Percentiles rank a stretch among this genome's conserved stretches.
These are phyloP conservation scores for Diarsia mendica DNA, from an alignment of 2,888 invertebrate genomes.

Conservation along the genomic window DNA sequence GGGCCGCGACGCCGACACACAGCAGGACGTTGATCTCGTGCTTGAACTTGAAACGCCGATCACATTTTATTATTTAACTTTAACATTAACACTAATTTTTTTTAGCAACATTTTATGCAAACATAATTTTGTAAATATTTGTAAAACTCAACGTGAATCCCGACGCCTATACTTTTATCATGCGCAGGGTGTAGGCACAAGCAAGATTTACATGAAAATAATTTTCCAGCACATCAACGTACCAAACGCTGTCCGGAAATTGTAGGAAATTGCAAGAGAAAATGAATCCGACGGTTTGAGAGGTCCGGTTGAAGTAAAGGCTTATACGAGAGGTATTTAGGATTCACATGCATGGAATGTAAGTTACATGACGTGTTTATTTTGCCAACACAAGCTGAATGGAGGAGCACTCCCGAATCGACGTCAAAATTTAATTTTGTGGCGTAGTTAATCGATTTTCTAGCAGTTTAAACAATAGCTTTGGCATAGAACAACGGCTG, in stretches of 20 bases:
- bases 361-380: slow-evolving; percentile 18
- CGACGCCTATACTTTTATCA: slow-evolving; percentile 9
- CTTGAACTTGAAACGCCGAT: slow-evolving; percentile 80
- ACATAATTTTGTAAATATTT: background rate
- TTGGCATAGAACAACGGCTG: slow-evolving; percentile 15
- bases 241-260: slow-evolving; percentile 88
- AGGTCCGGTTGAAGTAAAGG: slow-evolving; percentile 77
- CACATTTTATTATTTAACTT: slow-evolving; percentile 19
- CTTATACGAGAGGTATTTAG: slow-evolving; percentile 67
- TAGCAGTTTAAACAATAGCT: slow-evolving; percentile 7
- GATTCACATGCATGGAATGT: slow-evolving; percentile 55
- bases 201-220: slow-evolving; percentile 77
- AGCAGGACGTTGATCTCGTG: slow-evolving; percentile 85
- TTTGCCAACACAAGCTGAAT: slow-evolving; percentile 13
- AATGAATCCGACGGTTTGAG: slow-evolving; percentile 88
- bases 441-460: background rate
- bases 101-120: slow-evolving; percentile 2
- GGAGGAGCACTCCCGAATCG: background rate
- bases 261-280: slow-evolving; percentile 90
- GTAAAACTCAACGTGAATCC: background rate
- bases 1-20: slow-evolving; percentile 66
- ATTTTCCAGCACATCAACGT: slow-evolving; percentile 85
- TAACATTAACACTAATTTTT: background rate
- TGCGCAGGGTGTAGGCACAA: slow-evolving; percentile 49
- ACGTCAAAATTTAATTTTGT: background rate